A percentile compares a stretch with the other conserved stretches of the same genome.
Evolutionary conservation across 2,113 vertebrate genomes (phyloP).

Genomic region (Nycticorax nycticorax): DNA sequence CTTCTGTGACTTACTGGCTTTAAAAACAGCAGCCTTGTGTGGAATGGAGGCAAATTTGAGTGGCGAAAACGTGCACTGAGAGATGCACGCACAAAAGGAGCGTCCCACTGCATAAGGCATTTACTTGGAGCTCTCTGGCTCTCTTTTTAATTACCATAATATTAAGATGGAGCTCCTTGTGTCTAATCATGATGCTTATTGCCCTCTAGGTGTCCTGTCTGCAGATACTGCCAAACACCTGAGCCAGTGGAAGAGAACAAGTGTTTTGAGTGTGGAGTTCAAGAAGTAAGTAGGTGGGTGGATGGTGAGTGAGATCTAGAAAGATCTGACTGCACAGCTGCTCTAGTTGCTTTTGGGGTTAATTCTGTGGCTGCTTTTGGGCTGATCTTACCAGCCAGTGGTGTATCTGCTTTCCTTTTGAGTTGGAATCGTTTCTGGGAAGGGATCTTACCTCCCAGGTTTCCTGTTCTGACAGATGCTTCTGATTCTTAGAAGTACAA

Average conservation of each 20-base stretch:
- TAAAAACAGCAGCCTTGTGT: not conserved
- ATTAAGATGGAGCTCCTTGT: not conserved
- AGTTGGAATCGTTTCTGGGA: not conserved
- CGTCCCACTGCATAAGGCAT: not conserved
- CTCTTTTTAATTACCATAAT: not conserved
- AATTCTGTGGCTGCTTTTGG: not conserved
- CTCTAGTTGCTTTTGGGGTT: not conserved
- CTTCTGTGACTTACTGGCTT: not conserved
- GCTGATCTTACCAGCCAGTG: not conserved
- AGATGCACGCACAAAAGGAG: fast-evolving
- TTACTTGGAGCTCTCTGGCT: not conserved
- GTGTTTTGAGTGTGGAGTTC: constrained; percentile 97
- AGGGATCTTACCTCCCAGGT: not conserved
- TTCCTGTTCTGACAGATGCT: not conserved
- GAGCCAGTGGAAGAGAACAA: constrained; percentile 98
- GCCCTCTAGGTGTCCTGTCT: constrained; percentile 90
- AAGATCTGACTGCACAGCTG: not conserved
- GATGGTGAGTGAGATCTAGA: constrained; percentile 9
- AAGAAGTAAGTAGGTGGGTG: constrained; percentile 88
- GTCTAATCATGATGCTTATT: not conserved
- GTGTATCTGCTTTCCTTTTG: not conserved
- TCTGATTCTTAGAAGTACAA: not conserved
- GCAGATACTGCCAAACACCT: constrained; percentile 96
- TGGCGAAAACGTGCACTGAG: not conserved
- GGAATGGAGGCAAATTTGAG: not conserved